phyloP scores from a whole-genome alignment of 2,797 vertebrate genomes.

The Lagodon rhomboides region DNA sequence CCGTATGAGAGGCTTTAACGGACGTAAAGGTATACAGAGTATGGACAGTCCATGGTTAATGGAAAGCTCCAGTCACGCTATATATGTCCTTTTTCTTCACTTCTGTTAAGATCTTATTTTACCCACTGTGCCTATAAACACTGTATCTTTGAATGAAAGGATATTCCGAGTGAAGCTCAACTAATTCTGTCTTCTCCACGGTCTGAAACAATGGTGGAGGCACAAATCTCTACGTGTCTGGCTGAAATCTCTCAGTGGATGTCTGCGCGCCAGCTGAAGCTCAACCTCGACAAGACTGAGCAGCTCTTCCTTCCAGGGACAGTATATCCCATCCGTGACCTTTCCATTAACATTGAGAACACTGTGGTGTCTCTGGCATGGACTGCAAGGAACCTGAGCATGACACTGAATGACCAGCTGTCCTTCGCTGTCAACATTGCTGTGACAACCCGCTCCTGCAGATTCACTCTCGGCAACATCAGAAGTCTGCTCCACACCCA shows the following conservation, averaged over 20 bases:
- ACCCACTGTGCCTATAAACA: neutral
- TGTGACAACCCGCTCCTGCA: neutral
- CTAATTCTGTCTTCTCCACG: neutral
- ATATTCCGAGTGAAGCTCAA: neutral
- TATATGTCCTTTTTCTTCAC: neutral
- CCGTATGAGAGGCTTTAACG: slow-evolving; percentile 1
- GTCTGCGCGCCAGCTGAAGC: neutral
- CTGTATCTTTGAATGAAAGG: neutral
- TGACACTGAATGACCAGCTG: neutral
- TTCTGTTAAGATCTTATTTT: neutral
- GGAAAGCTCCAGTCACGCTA: neutral
- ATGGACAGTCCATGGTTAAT: neutral
- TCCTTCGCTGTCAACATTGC: neutral
- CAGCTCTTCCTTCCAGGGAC: neutral
- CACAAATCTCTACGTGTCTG: neutral
- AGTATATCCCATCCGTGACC: neutral
- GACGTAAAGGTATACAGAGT: neutral
- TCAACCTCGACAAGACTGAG: neutral
- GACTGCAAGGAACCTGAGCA: neutral
- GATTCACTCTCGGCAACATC: neutral
- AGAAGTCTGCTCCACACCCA: neutral
- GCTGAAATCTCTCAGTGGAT: neutral
- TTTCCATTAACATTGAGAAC: neutral
- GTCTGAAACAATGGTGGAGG: neutral
- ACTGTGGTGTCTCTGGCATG: neutral